Evolutionary conservation across 92 coral and sea anemone species (phyloP).

Genomic region (Scolanthus callimorphus): DNA sequence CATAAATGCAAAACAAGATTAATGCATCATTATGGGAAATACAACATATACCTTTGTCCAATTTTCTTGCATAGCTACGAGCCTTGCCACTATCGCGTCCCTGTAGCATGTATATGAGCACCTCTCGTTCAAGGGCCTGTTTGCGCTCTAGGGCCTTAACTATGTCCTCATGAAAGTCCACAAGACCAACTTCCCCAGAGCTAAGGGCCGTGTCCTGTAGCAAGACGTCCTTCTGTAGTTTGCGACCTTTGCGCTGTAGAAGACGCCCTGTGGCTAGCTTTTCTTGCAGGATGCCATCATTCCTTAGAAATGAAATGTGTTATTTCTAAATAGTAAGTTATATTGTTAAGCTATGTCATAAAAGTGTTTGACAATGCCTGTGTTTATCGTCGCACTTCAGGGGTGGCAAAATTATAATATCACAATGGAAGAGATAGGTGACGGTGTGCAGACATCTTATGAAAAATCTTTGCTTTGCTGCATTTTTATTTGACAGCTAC

Average conservation of each 20-base stretch:
- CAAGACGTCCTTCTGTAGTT: conserved; percentile 66
- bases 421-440: no score
- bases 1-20: no score
- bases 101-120: conserved; percentile 78
- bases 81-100: conserved; percentile 80
- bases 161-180: conserved; percentile 75
- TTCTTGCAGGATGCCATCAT: conserved; percentile 71
- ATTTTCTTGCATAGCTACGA: conserved; percentile 84
- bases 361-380: no score
- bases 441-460: no score
- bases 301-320: no score
- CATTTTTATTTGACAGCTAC: no score
- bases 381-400: no score
- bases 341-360: no score
- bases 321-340: no score
- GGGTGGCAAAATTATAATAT: no score
- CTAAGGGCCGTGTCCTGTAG: conserved; percentile 46
- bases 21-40: no score
- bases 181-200: conserved; percentile 67
- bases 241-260: conserved; percentile 75
- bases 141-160: conserved; percentile 85
- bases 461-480: no score
- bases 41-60: conserved; percentile 59
- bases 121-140: conserved; percentile 83
- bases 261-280: conserved; percentile 65